These are phyloP conservation scores for Odocoileus hemionus DNA, from an alignment of 2,113 vertebrate species.

Conservation along the genomic window DNA sequence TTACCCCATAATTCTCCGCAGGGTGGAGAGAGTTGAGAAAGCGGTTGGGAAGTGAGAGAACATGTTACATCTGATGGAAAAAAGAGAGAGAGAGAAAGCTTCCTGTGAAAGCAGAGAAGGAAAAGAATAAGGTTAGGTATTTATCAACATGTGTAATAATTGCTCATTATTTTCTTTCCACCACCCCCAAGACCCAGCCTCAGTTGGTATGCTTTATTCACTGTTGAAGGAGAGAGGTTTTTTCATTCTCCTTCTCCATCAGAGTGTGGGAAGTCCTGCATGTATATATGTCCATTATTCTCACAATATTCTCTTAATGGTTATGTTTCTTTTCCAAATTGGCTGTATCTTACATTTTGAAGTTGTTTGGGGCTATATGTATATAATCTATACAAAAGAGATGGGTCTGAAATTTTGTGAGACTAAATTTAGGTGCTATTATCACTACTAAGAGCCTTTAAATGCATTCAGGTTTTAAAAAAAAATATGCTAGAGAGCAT, in stretches of 20 bases:
- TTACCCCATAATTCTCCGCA: not conserved
- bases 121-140: not conserved
- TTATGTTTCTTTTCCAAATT: not conserved
- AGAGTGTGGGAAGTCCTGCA: not conserved
- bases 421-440: not conserved
- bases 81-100: rapidly evolving
- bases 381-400: not conserved
- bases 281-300: not conserved
- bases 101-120: not conserved
- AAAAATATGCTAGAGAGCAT: not conserved
- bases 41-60: not conserved
- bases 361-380: not conserved
- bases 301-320: not conserved
- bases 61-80: not conserved
- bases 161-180: not conserved
- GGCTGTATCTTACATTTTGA: not conserved
- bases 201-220: not conserved
- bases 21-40: not conserved
- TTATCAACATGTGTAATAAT: not conserved
- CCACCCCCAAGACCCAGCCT: not conserved
- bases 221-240: not conserved
- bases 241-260: not conserved
- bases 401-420: not conserved
- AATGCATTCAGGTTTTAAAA: not conserved
- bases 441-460: not conserved